phyloP scores from a whole-genome alignment of 2,113 vertebrate species.

The Cichladusa arquata region DNA sequence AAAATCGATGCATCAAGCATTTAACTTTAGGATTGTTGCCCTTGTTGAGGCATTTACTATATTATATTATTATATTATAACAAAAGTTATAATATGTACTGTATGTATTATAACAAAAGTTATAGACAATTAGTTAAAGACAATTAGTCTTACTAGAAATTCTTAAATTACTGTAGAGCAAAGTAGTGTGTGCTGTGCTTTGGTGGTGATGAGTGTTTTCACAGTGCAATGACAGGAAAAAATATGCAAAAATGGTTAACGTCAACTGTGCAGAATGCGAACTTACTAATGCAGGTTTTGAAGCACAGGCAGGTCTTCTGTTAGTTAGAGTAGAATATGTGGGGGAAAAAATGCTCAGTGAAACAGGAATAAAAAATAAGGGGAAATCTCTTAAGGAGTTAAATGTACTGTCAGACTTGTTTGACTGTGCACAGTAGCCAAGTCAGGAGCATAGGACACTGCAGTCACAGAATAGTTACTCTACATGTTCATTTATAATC shows the following conservation, averaged over 20 bases:
- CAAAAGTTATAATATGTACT: background rate
- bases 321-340: background rate
- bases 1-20: background rate
- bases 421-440: background rate
- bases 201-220: background rate
- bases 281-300: background rate
- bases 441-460: background rate
- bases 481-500: background rate
- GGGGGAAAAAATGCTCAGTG: accelerated
- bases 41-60: background rate
- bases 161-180: background rate
- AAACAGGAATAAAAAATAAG: background rate
- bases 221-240: background rate
- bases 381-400: background rate
- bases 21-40: background rate
- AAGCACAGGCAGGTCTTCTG: background rate
- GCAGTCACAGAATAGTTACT: background rate
- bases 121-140: background rate
- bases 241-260: background rate
- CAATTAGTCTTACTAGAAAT: background rate
- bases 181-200: background rate
- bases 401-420: background rate
- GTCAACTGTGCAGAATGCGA: background rate
- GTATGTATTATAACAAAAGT: background rate
- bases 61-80: background rate